These are phyloP conservation scores for Orthonychiurus folsomi DNA, from an alignment of 2,888 invertebrate genomes.

Conservation along the genomic window DNA sequence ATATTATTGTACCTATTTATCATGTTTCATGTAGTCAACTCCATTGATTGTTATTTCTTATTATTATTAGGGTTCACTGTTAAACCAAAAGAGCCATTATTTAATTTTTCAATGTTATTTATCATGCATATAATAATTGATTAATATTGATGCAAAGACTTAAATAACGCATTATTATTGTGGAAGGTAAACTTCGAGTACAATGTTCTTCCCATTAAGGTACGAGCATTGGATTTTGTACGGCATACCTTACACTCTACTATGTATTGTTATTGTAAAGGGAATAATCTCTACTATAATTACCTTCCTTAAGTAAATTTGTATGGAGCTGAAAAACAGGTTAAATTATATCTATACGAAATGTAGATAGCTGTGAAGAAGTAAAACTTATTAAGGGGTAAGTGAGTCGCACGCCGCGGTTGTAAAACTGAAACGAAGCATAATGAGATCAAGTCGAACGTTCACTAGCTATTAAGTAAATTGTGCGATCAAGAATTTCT, in stretches of 20 bases:
- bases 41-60: background rate
- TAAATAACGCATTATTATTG: background rate
- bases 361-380: too few relatives aligned
- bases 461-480: background rate
- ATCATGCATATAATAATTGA: constrained; percentile 1
- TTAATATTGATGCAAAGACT: background rate
- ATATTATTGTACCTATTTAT: constrained; percentile 1
- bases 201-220: background rate
- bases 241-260: background rate
- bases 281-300: background rate
- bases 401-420: background rate
- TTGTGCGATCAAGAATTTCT: background rate
- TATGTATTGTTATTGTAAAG: background rate
- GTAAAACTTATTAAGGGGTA: too few relatives aligned
- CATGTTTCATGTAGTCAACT: background rate
- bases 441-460: background rate
- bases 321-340: constrained; percentile 15
- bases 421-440: background rate
- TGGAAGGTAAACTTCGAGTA: background rate
- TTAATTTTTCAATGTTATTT: constrained; percentile 1
- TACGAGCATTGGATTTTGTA: background rate
- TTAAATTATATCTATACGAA: constrained; percentile 17
- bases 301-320: constrained; percentile 15
- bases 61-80: background rate
- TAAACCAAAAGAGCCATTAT: background rate